Evolutionary conservation across 2,888 invertebrate species (phyloP), one percentile per base, ranked within the genome.

Genomic region (Tolmerus cingulatus): DNA sequence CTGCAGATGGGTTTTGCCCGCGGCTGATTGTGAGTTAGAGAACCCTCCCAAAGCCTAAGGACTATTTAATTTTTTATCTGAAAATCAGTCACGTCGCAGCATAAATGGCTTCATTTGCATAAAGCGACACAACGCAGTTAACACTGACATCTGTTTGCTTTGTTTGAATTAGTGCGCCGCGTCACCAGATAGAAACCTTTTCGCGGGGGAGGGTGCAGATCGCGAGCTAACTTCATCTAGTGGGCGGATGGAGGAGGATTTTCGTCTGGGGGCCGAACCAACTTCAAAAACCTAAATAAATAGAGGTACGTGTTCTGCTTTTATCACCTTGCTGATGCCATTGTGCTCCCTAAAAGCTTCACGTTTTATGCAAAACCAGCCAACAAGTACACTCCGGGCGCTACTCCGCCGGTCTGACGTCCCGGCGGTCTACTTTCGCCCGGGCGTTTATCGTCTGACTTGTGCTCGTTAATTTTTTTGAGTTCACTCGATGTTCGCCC

Each of bases 91-190:
- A 86, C 86, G 86, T 86, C 86, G 77, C 57, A 37, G 77, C 55
- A 40, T 66, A 76, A 57, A 86, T 78, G 37, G 74, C 78, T 78
- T 86, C 40, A 86, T 78, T 86, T 86, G 40, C 77, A 77, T 78
- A 78, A 86, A 78, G 78, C 55, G 86, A 40, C 57, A 78, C 86
- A 78, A 55, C 77, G 55, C 78, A 23, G 78, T 86, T 86, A 86
- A 87, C 78, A 87, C 76, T 88, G 88, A 87, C 88, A 87, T 87
- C 87, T 88, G 88, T 87, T 88, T 88, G 84, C 86, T 87, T 87
- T 86, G 87, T 86, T 88, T 87, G 88, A 88, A 87, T 88, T 88
- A 87, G 74, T 66, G 46, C 55, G 74, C 27, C 74, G 1, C 34
- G 74, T n/a, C n/a, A 30, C 23, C 23, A 30, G 74, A n/a, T 30